phyloP scores from a whole-genome alignment of 2,888 invertebrate genomes.

The Cataglyphis livida region DNA sequence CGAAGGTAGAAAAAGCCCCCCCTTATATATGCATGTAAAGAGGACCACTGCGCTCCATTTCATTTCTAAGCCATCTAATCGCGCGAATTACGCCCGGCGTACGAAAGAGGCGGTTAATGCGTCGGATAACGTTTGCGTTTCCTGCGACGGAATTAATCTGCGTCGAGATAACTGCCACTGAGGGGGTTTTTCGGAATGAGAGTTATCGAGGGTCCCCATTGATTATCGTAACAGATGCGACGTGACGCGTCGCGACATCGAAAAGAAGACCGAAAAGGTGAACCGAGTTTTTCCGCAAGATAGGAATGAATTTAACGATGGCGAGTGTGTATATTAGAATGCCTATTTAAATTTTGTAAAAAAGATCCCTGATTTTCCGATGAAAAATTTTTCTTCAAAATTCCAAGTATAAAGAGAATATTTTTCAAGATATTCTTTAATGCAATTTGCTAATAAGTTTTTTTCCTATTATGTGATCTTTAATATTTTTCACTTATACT shows the following conservation, averaged over 20 bases:
- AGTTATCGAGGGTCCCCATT: neutral
- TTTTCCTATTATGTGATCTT: no score
- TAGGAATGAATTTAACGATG: neutral
- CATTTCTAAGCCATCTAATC: constrained; percentile 62
- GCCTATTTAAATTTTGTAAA: no score
- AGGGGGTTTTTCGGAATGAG: neutral
- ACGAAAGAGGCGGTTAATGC: constrained; percentile 56
- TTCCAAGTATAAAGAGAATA: no score
- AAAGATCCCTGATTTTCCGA: no score
- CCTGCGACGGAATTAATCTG: constrained; percentile 41
- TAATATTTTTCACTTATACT: no score
- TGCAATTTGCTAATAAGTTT: no score
- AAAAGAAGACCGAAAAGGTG: neutral
- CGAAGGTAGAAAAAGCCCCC: constrained; percentile 9
- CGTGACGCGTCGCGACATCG: neutral
- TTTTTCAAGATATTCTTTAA: no score
- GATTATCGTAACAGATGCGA: constrained; percentile 13
- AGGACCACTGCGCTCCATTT: constrained; percentile 57
- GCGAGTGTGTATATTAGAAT: no score
- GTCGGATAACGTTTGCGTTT: constrained; percentile 56
- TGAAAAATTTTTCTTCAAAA: no score
- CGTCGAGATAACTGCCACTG: constrained; percentile 34
- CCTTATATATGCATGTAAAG: constrained; percentile 59
- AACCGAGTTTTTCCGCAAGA: neutral
- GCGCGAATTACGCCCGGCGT: constrained; percentile 55